These are phyloP conservation scores for Sebastes cheni DNA, from an alignment of 2,797 vertebrate genomes.

Conservation along the genomic window DNA sequence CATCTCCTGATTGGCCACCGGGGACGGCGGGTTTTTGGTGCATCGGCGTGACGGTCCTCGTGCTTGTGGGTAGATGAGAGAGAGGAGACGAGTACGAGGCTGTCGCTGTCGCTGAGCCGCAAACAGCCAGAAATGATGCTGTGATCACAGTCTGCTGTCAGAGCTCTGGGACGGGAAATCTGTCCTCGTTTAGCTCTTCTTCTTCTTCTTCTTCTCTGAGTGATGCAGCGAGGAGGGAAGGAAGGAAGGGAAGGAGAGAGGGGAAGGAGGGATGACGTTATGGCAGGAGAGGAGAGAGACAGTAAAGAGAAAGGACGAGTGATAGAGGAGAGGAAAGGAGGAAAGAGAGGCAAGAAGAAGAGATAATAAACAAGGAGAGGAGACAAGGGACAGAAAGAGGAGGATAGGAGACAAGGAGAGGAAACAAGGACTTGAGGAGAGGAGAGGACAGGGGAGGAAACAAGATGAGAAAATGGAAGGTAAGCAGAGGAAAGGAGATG, in stretches of 20 bases:
- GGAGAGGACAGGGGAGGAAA: not conserved
- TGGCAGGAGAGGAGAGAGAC: not conserved
- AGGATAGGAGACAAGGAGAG: not conserved
- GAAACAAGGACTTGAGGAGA: not conserved
- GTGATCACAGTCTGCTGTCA: constrained; percentile 50
- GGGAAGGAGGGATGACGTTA: not conserved
- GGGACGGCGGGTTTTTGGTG: constrained; percentile 50
- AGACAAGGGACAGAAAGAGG: not conserved
- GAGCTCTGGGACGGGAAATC: constrained; percentile 37
- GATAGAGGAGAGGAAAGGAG: not conserved
- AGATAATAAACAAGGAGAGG: not conserved
- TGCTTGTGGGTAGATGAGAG: constrained; percentile 15
- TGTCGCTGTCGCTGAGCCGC: constrained; percentile 40
- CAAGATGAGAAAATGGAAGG: not conserved
- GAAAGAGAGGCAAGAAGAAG: not conserved
- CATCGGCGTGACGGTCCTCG: constrained; percentile 41
- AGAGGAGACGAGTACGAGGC: not conserved
- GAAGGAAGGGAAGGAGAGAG: not conserved
- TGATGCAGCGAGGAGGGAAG: constrained; percentile 2
- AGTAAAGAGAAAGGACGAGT: not conserved
- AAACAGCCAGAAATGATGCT: constrained; percentile 36
- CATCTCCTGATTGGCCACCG: constrained; percentile 48
- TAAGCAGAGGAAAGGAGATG: not conserved
- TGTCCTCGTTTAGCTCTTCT: constrained; percentile 28
- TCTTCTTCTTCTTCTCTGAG: constrained; percentile 8